Evolutionary conservation across 2,888 invertebrate species (phyloP), one percentile per base, ranked within the genome.

Genomic region (Caradrina clavipalpis): DNA sequence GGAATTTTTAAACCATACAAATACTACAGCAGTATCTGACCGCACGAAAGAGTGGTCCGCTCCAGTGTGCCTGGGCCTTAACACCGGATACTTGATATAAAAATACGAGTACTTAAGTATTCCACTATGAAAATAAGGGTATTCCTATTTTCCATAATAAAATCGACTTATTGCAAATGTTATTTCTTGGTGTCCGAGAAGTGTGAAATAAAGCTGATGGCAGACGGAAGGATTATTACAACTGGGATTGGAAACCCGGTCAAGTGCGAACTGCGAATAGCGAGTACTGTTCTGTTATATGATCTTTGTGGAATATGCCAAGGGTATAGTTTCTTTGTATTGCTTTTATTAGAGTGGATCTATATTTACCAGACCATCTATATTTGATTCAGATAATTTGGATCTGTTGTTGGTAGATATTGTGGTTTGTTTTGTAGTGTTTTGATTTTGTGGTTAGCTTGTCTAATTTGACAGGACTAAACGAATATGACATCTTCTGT

Each of bases 231-330:
- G 54, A 42, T 78, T 75, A 81, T 75, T 71, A 75, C 59, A 49
- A 26, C n/a, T 58, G 70, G 62, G 56, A 82, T 82, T 69, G 76
- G 76, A 81, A 76, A 76, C 42, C 35, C 64, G 56, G 61, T 64
- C 66, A 15, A 65, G 63, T 70, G 58, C 70, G 56, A 76, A 59
- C 50, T 54, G 13, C n/a, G 53, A 17, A 53, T 49, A 60, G 60
- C 68, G 58, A 45, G 51, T 22, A 45, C 51, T 60, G 45, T 42
- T 63, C 56, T 17, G 42, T 53, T 58, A 59, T 67, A 22, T 26
- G 55, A 39, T 39, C 39, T 39, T 39, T 39, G 39, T 39, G 39
- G 39, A 39, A 39, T 39, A 39, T 39, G 3, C 2, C 13, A 39
- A 39, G 39, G 39, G 13, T 39, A 39, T 39, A 45, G 45, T 45